Percentiles rank a stretch among this genome's conserved stretches.
These are phyloP conservation scores for Stenotaenia linearis DNA, from an alignment of 2,888 invertebrate genomes.

Conservation along the genomic window DNA sequence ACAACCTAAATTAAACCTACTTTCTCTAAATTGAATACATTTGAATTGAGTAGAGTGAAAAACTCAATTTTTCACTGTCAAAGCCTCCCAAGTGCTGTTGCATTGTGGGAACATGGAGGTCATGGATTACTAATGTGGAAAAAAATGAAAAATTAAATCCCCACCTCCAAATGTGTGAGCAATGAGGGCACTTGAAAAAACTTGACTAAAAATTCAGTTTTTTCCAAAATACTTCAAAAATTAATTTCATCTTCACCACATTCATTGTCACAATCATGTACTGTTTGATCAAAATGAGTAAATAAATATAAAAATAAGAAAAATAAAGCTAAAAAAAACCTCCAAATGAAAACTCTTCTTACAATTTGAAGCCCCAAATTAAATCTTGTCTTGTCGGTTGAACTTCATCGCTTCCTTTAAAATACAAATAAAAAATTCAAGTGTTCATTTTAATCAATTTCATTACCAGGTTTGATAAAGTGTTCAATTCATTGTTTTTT, in stretches of 20 bases:
- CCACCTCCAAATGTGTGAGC: neutral
- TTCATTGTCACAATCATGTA: neutral
- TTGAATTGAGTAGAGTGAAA: neutral
- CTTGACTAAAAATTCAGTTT: neutral
- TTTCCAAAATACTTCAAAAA: too few species aligned
- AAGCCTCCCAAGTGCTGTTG: neutral
- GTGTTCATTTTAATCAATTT: neutral
- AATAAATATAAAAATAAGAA: neutral
- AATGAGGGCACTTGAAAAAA: neutral
- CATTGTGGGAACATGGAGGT: neutral
- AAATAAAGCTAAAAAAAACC: neutral
- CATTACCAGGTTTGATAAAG: too few species aligned
- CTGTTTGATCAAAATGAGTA: too few species aligned
- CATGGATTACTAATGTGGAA: neutral
- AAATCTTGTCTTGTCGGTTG: slow-evolving; percentile 9
- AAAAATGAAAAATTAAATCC: neutral
- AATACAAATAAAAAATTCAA: slow-evolving; percentile 18
- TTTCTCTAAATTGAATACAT: neutral
- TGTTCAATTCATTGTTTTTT: too few species aligned
- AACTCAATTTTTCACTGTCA: neutral
- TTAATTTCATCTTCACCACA: neutral
- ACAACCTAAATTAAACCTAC: neutral
- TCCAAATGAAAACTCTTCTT: neutral
- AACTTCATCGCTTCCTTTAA: slow-evolving; percentile 19
- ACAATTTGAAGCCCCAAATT: slow-evolving; percentile 29